Evolutionary conservation across 2,113 vertebrate species (phyloP), one percentile per base, ranked within the genome.

Genomic region (Sylvietta virens): DNA sequence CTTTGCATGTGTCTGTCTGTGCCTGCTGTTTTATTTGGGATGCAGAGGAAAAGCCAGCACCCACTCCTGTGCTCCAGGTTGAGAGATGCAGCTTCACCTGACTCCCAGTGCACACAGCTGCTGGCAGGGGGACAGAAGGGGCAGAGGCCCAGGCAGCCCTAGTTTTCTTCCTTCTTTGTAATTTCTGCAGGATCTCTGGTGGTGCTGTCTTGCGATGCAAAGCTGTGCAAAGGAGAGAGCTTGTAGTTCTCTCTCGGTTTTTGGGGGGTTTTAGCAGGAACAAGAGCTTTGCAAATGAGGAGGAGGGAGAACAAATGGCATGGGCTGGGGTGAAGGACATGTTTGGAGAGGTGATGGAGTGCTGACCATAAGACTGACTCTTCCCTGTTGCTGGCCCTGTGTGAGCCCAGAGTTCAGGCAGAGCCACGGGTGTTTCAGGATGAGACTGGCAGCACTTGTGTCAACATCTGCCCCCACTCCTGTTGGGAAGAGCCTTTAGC

Each of bases 301-400:
- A 65, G 24, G 10, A 30, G 16, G 12, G 45, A 48, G 50, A 50
- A 5, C 37, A 58, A 51, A 35, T 23, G 27, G 30, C 2, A 0
- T 28, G 56, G 37, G 26, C 15, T 79, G 51, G 47, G 37, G 8
- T 76, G 81, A 40, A 33, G 50, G 42, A 7, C 13, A 3, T 11
- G 10, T 53, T 77, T 80, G 54, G 47, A 56, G 80, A 77, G 28
- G 37, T 86, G 57, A 28, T 88, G 19, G 35, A 54, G 27, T 51
- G 48, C 58, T 76, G 39, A 24, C 11, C 0, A 0, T 20, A 4
- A 70, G 51, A 39, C 14, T 4, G 2, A 3, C 14, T 78, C 12
- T 87, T 66, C 11, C 5, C 11, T 33, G 4, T 35, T 73, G 22
- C 44, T 56, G 44, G 40, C 24, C 13, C 20, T 2, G 2, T 23